Base-by-base conservation (phyloP, 2,888 invertebrate species). In the Lumbricus terrestris region DNA sequence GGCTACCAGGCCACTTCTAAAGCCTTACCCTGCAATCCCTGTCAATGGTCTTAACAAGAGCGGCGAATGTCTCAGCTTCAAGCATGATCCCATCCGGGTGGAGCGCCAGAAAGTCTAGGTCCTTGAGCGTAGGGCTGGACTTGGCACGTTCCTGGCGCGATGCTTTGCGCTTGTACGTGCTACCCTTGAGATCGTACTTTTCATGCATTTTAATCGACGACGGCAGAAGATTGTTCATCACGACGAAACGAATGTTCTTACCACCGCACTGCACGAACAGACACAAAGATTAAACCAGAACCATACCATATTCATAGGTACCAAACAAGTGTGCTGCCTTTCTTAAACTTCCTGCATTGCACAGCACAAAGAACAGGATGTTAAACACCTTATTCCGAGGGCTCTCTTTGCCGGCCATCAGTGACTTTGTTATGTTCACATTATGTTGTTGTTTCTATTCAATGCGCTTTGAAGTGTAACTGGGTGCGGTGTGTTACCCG, bases 151-250 rank as follows among this genome's bases (percentile, higher is more conserved):
- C 99, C 54, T 96, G 96, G 96, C 98, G 99, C 91, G 97, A 97
- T 8, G 92, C 99, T 97, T 98, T 98, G 95, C 99, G 96, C 95
- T 99, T 99, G 94, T 99, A 99, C 0, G 99, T 99, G 93, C 99
- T 99, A 23, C 99, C 99, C 96, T 99, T 99, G 92, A 99, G 96
- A 96, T 99, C 99, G 95, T 99, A 99, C 94, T 99, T 99, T 95
- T 98, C 97, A 95, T 99, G 99, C 95, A 99, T 96, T 94, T 97
- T 97, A 91, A 99, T 97, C 38, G 97, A 96, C 38, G 98, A 98
- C 69, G 99, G 99, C 95, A 99, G 96, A 93, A 99, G 96, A 96
- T 99, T 99, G 96, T 99, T 99, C 99, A 99, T 99, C 92, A 99
- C 98, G 92, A 97, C 97, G 94, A 99, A 96, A 93, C 99, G 97